Conservation (phyloP, 2,797 vertebrate genomes). For the Etheostoma nigrum region DNA sequence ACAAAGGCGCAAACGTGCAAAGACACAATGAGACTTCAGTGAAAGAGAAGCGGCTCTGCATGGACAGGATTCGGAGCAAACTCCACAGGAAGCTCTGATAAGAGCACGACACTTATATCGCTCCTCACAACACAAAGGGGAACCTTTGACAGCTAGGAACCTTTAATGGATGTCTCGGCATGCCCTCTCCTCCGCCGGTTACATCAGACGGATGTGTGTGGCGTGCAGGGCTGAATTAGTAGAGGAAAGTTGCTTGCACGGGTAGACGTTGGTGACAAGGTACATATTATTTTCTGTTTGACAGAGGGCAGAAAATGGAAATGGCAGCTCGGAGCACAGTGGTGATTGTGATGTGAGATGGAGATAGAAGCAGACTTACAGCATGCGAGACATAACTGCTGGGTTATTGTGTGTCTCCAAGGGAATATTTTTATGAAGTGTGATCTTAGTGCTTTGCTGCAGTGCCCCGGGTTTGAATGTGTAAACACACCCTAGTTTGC, state of each 20-base stretch:
- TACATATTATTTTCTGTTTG: constrained; percentile 79
- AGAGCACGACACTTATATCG: constrained; percentile 82
- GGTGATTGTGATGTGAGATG: constrained; percentile 73
- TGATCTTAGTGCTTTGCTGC: constrained; percentile 62
- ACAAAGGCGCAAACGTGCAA: constrained; percentile 16
- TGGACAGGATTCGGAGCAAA: constrained; percentile 83
- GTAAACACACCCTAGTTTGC: constrained; percentile 69
- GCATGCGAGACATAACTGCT: constrained; percentile 55
- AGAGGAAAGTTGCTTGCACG: constrained; percentile 73
- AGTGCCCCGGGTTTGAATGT: constrained; percentile 41
- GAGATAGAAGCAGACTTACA: constrained; percentile 63
- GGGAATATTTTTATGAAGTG: constrained; percentile 72
- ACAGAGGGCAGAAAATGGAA: constrained; percentile 77
- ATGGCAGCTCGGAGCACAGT: constrained; percentile 58
- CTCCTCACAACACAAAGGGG: constrained; percentile 82
- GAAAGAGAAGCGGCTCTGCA: constrained; percentile 76
- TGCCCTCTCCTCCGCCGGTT: constrained; percentile 74
- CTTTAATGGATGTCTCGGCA: constrained; percentile 84
- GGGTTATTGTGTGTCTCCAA: constrained; percentile 59
- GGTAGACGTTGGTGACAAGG: constrained; percentile 75
- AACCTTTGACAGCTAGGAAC: constrained; percentile 85
- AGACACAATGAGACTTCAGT: constrained; percentile 71
- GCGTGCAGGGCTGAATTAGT: constrained; percentile 72
- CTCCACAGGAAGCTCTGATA: constrained; percentile 85
- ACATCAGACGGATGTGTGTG: constrained; percentile 78